Base-by-base conservation (phyloP, 2,113 vertebrate species). In the Oreochromis niloticus region DNA sequence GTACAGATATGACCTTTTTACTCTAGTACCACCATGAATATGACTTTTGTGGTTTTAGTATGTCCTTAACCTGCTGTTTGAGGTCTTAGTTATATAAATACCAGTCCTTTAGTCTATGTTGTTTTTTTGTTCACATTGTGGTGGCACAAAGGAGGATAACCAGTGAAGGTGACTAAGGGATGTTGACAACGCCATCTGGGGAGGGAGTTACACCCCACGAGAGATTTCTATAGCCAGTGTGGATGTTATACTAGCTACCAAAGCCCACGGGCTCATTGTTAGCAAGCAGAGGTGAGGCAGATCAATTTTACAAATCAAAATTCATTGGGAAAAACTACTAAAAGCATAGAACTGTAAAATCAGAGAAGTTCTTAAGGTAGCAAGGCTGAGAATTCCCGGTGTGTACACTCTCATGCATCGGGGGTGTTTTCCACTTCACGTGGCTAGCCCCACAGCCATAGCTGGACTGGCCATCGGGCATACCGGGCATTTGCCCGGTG, bases 21-120 rank as follows among this genome's bases (percentile, higher is more conserved):
- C 66, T 43, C 0, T 71, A 16, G 4, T 27, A 46, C 0, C 1
- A 43, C 39, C 39, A 9, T 16, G 39, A 71, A 27, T 0, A 6
- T 3, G 39, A 46, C 66, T 46, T 71, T 27, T 73, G 13, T 46
- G 5, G 66, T 46, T 46, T 5, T 0, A 4, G 0, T 6, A 1
- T 6, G 3, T 73, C 22, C 8, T 73, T 43, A 46, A 46, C 39
- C 8, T 46, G 66, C 0, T 14, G 66, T 16, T 24, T 27, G 2
- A 27, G 13, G 39, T 46, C 13, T 73, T 27, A 46, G 14, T 0
- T 24, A 73, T 27, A 43, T 10, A 5, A 17, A 27, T 46, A 73
- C 22, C 0, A 6, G 22, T 43, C 39, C 1, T 71, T 27, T 43
- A 24, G 43, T 71, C 39, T 24, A 9, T 19, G 16, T 61, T 34